Base-by-base conservation (phyloP, 2,888 invertebrate species). In the Unio delphinus region DNA sequence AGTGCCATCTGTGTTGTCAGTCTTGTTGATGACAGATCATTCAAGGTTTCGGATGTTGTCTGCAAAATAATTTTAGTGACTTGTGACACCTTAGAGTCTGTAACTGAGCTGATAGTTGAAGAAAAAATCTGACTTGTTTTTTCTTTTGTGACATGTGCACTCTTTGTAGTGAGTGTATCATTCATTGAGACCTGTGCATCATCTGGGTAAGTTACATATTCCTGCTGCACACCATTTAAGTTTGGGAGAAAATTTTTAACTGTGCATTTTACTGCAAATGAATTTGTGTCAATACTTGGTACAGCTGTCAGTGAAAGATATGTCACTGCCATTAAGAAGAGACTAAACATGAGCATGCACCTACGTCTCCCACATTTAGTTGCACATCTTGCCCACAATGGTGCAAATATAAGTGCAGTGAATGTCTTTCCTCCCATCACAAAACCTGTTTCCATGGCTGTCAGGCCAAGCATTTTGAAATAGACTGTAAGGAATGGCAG, bases 401-500 rank as follows among this genome's bases (percentile, higher is more conserved):
- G 86, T 8, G 87, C 84, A 80, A 84, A 84, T 17, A 86, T 67
- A 63, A 87, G 80, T 11, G 82, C 81, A 23, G 85, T 80, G 30
- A 84, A 67, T 28, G 86, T 86, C 68, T 86, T 86, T 8, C 76
- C 78, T 45, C 85, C 85, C 60, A 87, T 84, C 23, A 87, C 75
- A 20, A 84, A 66, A 17, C 88, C 88, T 8, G 83, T 83, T 69
- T 87, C 83, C 28, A 81, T 79, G 8, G 88, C 87, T 55, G 81
- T 78, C 45, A 88, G 75, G 58, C 88, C 88, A 15, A 88, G 73
- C 7, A 82, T 71, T 61, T 87, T 81, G 61, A 87, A 78, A 74
- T 85, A 88, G 30, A 88, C 72, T 17, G 88, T 83, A 58, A 88
- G 77, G 67, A 88, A 88, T 61, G 88, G 88, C 28, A 87, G 70